Evolutionary conservation across 2,113 vertebrate genomes (phyloP), one percentile per base, ranked within the genome.

Genomic region (Arothron firmamentum): DNA sequence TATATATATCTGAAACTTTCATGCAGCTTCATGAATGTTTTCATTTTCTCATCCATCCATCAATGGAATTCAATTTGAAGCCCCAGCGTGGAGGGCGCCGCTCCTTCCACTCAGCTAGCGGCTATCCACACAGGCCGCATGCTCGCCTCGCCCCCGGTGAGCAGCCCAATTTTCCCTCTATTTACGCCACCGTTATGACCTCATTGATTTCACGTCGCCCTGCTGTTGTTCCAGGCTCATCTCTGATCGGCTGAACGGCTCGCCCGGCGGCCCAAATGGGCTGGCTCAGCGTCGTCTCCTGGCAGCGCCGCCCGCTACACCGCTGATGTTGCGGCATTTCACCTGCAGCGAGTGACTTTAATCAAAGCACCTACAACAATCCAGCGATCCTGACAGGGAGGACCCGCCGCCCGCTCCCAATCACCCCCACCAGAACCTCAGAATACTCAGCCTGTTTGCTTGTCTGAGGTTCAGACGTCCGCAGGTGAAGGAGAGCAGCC

Each of bases 141-240:
- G 68, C 66, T 71, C 74, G 66, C 69, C 61, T 78, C 65, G 80
- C 80, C 80, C 73, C 74, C 23, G 64, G 72, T 55, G 60, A 72
- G 61, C 74, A 56, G 70, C 62, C 76, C 80, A 82, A 83, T 85
- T 80, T 83, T 85, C 85, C 74, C 68, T 82, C 82, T 83, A 80
- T 85, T 87, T 85, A 80, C 77, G 63, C 77, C 72, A 74, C 80
- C 74, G 78, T 78, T 82, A 80, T 82, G 82, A 83, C 75, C 85
- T 65, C 83, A 85, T 83, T 85, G 80, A 85, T 85, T 82, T 80
- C 65, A 80, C 75, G 82, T 74, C 73, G 72, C 62, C 70, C 72
- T 15, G 64, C 67, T 78, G 67, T 69, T 77, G 15, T 53, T 7
- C 19, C 74, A 61, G 70, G 67, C 76, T 78, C 78, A 75, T 85